Evolutionary conservation across 2,113 vertebrate species (phyloP).

Genomic region (Strigops habroptila): DNA sequence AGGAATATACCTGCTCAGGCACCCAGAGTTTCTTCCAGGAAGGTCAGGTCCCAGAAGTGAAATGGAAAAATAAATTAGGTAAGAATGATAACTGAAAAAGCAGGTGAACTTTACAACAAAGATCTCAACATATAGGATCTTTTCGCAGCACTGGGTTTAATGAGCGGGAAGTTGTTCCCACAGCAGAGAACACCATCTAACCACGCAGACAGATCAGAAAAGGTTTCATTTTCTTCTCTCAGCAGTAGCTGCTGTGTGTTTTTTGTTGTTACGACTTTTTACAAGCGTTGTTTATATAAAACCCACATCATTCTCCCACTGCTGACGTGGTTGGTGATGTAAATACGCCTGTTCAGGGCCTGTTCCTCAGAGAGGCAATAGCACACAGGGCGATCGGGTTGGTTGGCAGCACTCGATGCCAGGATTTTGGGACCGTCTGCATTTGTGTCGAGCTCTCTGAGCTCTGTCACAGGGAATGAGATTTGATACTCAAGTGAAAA

Average conservation of each 20-base stretch:
- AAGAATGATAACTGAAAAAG: conserved; percentile 41
- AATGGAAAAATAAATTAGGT: conserved; percentile 24
- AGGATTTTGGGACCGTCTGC: neutral
- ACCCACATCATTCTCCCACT: neutral
- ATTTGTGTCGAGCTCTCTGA: neutral
- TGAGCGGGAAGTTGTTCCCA: conserved; percentile 26
- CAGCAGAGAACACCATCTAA: conserved; percentile 17
- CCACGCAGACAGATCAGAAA: neutral
- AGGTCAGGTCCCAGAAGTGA: conserved; percentile 43
- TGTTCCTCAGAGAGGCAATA: neutral
- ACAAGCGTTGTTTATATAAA: neutral
- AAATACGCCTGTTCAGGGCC: neutral
- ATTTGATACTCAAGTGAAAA: neutral
- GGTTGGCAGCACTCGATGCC: neutral
- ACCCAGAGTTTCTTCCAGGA: conserved; percentile 12
- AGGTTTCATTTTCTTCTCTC: conserved; percentile 28
- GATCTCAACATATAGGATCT: neutral
- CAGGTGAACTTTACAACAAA: conserved; percentile 57
- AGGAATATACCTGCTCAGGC: neutral
- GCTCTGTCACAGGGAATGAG: neutral
- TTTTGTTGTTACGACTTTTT: neutral
- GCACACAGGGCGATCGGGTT: fast-evolving
- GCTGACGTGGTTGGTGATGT: neutral
- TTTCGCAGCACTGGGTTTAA: conserved; percentile 30
- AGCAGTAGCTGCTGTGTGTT: neutral